Base-by-base conservation (phyloP, 2,113 vertebrate species). In the Clarias batrachus region DNA sequence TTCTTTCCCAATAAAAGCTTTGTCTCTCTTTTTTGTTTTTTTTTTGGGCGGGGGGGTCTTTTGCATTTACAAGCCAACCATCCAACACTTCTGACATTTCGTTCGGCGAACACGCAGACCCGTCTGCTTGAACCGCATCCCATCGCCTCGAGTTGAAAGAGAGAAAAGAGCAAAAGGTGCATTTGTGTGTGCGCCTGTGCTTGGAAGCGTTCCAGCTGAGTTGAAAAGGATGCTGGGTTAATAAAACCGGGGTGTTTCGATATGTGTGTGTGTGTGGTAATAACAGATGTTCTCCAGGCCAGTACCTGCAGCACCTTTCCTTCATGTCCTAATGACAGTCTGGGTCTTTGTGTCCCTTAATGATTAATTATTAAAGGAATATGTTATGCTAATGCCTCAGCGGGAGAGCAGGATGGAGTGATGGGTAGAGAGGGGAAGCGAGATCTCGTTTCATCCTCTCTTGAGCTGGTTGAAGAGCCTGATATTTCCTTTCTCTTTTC, bases 161-260 rank as follows among this genome's bases (percentile, higher is more conserved):
- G 17, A 60, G 56, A 60, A 33, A 37, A 33, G 27, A 60, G 78
- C 27, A 60, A 37, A 80, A 80, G 56, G 56, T 70, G 63, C 71
- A 21, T 82, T 52, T 79, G 56, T 85, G 63, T 82, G 48, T 48
- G 48, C 8, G 48, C 30, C 76, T 25, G 10, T 23, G 57, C 54
- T 82, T 81, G 41, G 71, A 80, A 83, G 37, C 41, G 57, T 66
- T 82, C 84, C 84, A 86, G 66, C 48, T 30, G 81, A 88, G 76
- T 89, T 90, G 82, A 88, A 88, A 90, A 76, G 85, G 60, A 81
- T 81, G n/a, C 57, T 59, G 66, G 71, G 19, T 8, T 62, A 62
- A 81, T 81, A 81, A 62, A 41, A 23, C 4, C 76, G 10, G 83
- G 70, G 86, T 86, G 63, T 80, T 21, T 81, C 25, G 3, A 25